Evolutionary conservation across 2,888 invertebrate genomes (phyloP), one percentile per base, ranked within the genome.

Genomic region (Lomographa bimaculata): DNA sequence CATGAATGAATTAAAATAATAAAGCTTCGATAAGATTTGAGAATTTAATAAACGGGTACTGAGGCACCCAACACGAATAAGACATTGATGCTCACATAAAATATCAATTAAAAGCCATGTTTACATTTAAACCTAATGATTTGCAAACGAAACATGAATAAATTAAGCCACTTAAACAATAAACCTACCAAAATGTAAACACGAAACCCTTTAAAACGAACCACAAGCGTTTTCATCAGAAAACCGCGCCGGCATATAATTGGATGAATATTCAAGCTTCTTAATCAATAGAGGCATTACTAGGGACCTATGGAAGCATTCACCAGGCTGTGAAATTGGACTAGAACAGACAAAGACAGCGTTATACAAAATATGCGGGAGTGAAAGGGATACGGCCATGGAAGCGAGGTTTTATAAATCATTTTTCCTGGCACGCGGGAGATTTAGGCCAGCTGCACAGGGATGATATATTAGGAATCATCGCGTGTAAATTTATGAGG

Each of bases 191-290:
- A 49, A 51, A 54, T 46, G 48, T 45, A 54, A 48, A 50, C 44
- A 51, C 47, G 36, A 46, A 46, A 54, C 46, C 55, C 52, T 60
- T 64, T 62, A 61, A 64, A 65, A 65, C 60, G 64, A 60, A 68
- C 69, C 64, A 64, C 64, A 66, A 58, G 64, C 54, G 61, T 63
- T 76, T 77, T 77, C 75, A 74, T 74, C 73, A 74, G 71, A 68
- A 68, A 82, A 71, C 77, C 74, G 60, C 71, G 67, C 58, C 61
- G 66, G 70, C 75, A 78, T 79, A 76, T 85, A 86, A 87, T 86
- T 86, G 85, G 81, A 85, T 87, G 86, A 85, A 86, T 86, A 87
- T 86, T 86, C 86, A 85, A 75, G 72, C 75, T 73, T 82, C 85
- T 85, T 87, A 86, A 87, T 87, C 86, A 87, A 87, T 87, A 81